A percentile compares a stretch with the other conserved stretches of the same genome.
Conservation (phyloP, 2,888 invertebrate genomes). For the Pyrrhia umbra region DNA sequence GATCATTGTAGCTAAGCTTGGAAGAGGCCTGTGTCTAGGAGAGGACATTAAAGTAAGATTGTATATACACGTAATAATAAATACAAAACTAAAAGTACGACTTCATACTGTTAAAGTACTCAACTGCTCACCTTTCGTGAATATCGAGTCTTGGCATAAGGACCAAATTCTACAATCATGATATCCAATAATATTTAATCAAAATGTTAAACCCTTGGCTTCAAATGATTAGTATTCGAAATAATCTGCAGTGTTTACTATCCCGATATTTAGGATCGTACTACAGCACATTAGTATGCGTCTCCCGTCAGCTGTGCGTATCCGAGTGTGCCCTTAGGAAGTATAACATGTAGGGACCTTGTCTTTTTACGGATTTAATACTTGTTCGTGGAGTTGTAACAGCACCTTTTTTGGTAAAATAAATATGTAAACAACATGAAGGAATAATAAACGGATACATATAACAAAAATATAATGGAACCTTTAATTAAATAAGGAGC, state of each 20-base stretch:
- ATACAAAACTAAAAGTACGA: too few relatives aligned
- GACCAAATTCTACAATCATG: slow-evolving; percentile 8
- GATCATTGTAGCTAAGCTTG: too few relatives aligned
- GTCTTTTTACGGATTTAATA: slow-evolving; percentile 2
- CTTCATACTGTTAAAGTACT: too few relatives aligned
- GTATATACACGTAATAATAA: too few relatives aligned
- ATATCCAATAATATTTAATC: slow-evolving; percentile 3
- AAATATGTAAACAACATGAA: background rate
- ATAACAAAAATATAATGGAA: too few relatives aligned
- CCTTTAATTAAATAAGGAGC: too few relatives aligned
- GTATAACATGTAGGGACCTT: slow-evolving; percentile 6
- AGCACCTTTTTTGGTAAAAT: background rate
- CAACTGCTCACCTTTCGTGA: too few relatives aligned
- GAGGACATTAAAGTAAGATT: too few relatives aligned
- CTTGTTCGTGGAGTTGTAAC: background rate
- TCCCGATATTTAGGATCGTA: background rate
- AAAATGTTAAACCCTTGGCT: background rate
- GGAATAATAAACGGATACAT: too few relatives aligned
- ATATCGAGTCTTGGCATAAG: background rate
- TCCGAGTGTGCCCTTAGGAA: slow-evolving; percentile 11
- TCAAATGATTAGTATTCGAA: slow-evolving; percentile 1
- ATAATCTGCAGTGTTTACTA: slow-evolving; percentile 16
- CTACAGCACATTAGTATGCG: slow-evolving; percentile 31
- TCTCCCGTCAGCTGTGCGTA: slow-evolving; percentile 7
- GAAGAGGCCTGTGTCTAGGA: too few relatives aligned